Conservation (phyloP, 2,888 invertebrate genomes). For the Morpho helenor region DNA sequence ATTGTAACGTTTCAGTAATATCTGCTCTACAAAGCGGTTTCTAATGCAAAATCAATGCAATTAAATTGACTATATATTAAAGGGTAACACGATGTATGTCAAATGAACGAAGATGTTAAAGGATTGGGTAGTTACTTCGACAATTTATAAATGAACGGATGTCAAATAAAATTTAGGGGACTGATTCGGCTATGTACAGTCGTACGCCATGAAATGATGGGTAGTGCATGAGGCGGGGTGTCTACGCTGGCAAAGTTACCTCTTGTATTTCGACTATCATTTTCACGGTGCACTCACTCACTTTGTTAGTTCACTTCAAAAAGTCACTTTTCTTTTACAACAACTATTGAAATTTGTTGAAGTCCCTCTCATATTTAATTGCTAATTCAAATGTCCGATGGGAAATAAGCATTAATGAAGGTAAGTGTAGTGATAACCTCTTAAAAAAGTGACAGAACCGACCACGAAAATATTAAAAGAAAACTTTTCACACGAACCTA, state of each 20-base stretch:
- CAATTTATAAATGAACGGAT: too few relatives aligned
- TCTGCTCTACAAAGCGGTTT: conserved; percentile 2
- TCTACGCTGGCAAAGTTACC: conserved; percentile 44
- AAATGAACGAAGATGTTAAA: not conserved
- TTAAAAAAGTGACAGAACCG: too few relatives aligned
- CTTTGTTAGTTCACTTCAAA: conserved; percentile 27
- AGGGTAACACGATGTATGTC: not conserved
- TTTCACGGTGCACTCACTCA: conserved; percentile 41
- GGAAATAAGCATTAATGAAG: conserved; percentile 1
- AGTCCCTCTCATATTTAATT: conserved; percentile 22
- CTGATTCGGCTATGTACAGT: conserved; percentile 21
- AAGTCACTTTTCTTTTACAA: conserved; percentile 29
- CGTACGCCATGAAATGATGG: conserved; percentile 25
- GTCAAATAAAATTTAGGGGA: too few relatives aligned
- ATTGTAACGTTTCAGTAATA: not conserved
- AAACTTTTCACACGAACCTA: not conserved
- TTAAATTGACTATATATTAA: too few relatives aligned
- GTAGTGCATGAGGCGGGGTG: conserved; percentile 19
- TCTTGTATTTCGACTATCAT: conserved; percentile 76
- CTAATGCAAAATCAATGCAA: not conserved
- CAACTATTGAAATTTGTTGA: conserved; percentile 21
- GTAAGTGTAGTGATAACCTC: not conserved
- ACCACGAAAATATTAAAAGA: too few relatives aligned
- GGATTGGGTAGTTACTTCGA: too few relatives aligned
- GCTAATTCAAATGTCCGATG: conserved; percentile 10